Evolutionary conservation across 64 coral and sea anemone species (phyloP).

Genomic region (Platygyra sinensis): DNA sequence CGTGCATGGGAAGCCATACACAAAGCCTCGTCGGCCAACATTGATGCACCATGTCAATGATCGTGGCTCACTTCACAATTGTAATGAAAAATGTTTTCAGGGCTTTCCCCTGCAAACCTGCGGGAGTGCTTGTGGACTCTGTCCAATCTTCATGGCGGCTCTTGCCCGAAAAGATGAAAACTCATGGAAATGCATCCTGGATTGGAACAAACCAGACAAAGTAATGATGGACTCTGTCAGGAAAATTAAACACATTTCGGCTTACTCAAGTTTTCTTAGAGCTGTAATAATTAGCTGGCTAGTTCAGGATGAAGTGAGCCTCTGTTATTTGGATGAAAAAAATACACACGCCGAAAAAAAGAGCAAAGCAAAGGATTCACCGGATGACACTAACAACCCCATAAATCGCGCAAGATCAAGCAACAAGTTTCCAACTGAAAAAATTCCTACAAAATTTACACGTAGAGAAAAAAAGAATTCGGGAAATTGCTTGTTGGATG

Average conservation of each 20-base stretch:
- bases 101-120: conserved; percentile 25
- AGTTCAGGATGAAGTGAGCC: conserved; percentile 11
- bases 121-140: background rate
- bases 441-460: too few relatives aligned
- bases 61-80: background rate
- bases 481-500: too few relatives aligned
- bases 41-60: background rate
- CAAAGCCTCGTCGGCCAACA: conserved; percentile 11
- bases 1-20: conserved; percentile 1
- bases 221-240: conserved; percentile 11
- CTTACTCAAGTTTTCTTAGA: conserved; percentile 22
- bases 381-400: too few relatives aligned
- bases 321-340: background rate
- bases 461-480: too few relatives aligned
- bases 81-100: conserved; percentile 10
- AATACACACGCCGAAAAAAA: background rate
- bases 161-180: background rate
- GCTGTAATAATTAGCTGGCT: conserved; percentile 28
- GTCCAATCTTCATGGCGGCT: background rate
- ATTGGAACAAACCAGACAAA: conserved; percentile 32
- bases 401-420: too few relatives aligned
- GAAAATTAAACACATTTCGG: conserved; percentile 22
- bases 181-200: conserved; percentile 26
- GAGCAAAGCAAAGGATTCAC: too few relatives aligned
- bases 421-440: too few relatives aligned